Evolutionary conservation across 2,113 vertebrate genomes (phyloP).

Genomic region (Cromileptes altivelis): DNA sequence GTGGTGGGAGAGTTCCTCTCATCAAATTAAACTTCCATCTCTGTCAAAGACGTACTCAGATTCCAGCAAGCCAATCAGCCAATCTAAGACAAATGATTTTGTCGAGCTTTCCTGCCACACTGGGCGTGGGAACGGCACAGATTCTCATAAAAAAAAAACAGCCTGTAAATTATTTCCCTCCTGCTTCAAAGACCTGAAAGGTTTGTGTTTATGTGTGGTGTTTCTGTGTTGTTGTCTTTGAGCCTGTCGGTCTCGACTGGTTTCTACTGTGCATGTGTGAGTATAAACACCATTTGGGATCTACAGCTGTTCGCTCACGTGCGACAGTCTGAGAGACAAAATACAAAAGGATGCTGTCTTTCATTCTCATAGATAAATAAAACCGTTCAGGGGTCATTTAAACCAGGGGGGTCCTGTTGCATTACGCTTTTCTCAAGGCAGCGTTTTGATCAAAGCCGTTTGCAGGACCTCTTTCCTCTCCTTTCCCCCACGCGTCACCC

Average conservation of each 20-base stretch:
- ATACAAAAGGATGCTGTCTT: conserved; percentile 60
- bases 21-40: conserved; percentile 76
- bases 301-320: conserved; percentile 40
- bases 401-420: conserved; percentile 57
- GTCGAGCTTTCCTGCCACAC: conserved; percentile 79
- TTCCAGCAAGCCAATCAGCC: conserved; percentile 81
- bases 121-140: conserved; percentile 82
- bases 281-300: conserved; percentile 56
- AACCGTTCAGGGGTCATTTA: conserved; percentile 68
- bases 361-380: conserved; percentile 70
- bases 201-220: conserved; percentile 75
- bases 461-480: conserved; percentile 56
- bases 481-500: conserved; percentile 34
- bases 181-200: conserved; percentile 78
- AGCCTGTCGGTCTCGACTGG: conserved; percentile 46
- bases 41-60: conserved; percentile 68
- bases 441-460: conserved; percentile 79
- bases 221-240: conserved; percentile 61
- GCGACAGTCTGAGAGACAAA: conserved; percentile 20
- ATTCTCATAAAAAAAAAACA: conserved; percentile 76
- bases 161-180: conserved; percentile 80
- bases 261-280: conserved; percentile 46
- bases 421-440: conserved; percentile 64
- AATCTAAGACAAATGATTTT: conserved; percentile 83
- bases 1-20: conserved; percentile 65